phyloP scores from a whole-genome alignment of 2,797 vertebrate species.

The Danio aesculapii region DNA sequence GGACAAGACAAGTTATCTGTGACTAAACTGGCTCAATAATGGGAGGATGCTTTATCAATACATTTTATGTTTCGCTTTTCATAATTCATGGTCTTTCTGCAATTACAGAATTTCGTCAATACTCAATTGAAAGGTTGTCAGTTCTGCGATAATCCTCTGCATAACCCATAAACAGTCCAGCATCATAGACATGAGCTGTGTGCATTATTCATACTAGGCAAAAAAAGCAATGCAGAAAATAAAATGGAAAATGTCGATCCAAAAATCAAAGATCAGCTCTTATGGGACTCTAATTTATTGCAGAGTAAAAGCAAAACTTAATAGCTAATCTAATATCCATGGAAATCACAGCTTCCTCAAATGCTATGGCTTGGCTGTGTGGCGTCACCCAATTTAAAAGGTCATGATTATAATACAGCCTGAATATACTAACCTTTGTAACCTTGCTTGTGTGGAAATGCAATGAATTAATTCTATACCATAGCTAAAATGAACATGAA shows the following conservation, averaged over 20 bases:
- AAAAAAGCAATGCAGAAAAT: slow-evolving; percentile 56
- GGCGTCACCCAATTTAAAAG: background rate
- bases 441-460: background rate
- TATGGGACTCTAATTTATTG: slow-evolving; percentile 40
- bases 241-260: slow-evolving; percentile 70
- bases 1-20: background rate
- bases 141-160: background rate
- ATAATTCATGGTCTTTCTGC: slow-evolving; percentile 3
- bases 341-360: slow-evolving; percentile 38
- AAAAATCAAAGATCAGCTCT: slow-evolving; percentile 69
- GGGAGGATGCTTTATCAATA: slow-evolving; percentile 13
- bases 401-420: slow-evolving; percentile 9
- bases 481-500: background rate
- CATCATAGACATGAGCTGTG: slow-evolving; percentile 52
- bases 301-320: slow-evolving; percentile 22
- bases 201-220: slow-evolving; percentile 74
- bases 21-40: background rate
- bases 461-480: background rate
- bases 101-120: background rate
- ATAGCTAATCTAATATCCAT: slow-evolving; percentile 41
- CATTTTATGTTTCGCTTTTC: background rate
- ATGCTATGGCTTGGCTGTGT: slow-evolving; percentile 56
- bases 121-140: slow-evolving; percentile 1
- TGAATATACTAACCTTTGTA: background rate
- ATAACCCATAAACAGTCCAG: slow-evolving; percentile 8